A percentile compares a stretch with the other conserved stretches of the same genome.
Evolutionary conservation across 2,888 invertebrate genomes (phyloP).

Genomic region (Agrochola circellaris): DNA sequence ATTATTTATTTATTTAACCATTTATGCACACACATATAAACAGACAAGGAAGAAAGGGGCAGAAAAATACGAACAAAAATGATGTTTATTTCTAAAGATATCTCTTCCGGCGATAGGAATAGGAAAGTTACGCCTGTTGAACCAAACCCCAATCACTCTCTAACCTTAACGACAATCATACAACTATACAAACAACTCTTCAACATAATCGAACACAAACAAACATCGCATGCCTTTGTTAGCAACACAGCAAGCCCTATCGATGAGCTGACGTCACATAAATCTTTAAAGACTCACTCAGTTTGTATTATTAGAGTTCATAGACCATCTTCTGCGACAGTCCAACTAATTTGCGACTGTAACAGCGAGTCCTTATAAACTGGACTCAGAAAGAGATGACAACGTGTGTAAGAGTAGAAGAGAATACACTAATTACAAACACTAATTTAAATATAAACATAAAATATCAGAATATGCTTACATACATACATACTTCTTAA

Average conservation of each 20-base stretch:
- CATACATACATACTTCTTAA: no score
- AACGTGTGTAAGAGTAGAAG: no score
- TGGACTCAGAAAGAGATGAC: constrained; percentile 42
- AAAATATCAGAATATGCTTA: no score
- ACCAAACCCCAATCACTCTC: background rate
- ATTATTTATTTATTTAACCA: no score
- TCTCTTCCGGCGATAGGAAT: no score
- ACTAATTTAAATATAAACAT: no score
- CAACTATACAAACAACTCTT: constrained; percentile 14
- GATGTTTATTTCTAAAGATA: no score
- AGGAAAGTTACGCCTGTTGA: background rate
- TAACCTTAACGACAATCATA: background rate
- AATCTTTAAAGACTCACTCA: constrained; percentile 67
- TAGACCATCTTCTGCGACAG: constrained; percentile 63
- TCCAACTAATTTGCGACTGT: constrained; percentile 66
- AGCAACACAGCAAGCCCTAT: constrained; percentile 36
- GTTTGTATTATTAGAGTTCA: constrained; percentile 64
- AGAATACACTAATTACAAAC: no score
- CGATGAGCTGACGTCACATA: constrained; percentile 62
- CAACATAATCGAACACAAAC: constrained; percentile 17
- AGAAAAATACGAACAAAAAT: no score
- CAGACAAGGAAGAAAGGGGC: no score
- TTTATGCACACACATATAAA: no score
- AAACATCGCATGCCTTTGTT: constrained; percentile 49
- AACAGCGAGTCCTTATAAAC: constrained; percentile 66